A percentile compares a stretch with the other conserved stretches of the same genome.
phyloP scores from a whole-genome alignment of 2,113 vertebrate species.

The Edolisoma coerulescens region DNA sequence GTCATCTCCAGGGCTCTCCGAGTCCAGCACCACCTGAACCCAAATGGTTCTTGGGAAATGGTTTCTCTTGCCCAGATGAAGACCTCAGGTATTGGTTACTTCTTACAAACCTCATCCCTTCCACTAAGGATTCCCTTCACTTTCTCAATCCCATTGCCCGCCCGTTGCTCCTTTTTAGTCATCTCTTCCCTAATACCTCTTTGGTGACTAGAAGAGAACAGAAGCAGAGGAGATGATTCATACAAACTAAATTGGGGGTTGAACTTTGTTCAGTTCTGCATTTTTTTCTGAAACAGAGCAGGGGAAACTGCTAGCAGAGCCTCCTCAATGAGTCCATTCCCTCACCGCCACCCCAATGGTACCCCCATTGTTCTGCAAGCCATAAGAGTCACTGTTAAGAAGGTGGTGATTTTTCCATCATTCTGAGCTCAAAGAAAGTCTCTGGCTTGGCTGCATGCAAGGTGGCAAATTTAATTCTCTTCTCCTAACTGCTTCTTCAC shows the following conservation, averaged over 20 bases:
- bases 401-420: neutral
- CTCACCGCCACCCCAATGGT: fast-evolving
- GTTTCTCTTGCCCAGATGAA: neutral
- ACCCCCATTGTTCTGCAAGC: neutral
- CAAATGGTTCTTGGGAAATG: neutral
- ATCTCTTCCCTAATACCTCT: neutral
- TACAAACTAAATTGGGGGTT: neutral
- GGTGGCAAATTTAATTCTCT: slow-evolving; percentile 1
- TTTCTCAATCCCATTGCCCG: neutral
- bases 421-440: neutral
- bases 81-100: neutral
- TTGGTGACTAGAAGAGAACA: neutral
- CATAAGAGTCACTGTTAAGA: neutral
- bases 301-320: neutral
- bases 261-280: neutral
- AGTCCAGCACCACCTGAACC: neutral
- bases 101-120: neutral
- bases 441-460: neutral
- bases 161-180: neutral
- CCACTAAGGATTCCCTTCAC: neutral
- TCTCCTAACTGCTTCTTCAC: neutral
- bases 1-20: neutral
- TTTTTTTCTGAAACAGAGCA: neutral
- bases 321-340: neutral
- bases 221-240: neutral